phyloP scores from a whole-genome alignment of 2,888 invertebrate genomes.

The Antitype chi region DNA sequence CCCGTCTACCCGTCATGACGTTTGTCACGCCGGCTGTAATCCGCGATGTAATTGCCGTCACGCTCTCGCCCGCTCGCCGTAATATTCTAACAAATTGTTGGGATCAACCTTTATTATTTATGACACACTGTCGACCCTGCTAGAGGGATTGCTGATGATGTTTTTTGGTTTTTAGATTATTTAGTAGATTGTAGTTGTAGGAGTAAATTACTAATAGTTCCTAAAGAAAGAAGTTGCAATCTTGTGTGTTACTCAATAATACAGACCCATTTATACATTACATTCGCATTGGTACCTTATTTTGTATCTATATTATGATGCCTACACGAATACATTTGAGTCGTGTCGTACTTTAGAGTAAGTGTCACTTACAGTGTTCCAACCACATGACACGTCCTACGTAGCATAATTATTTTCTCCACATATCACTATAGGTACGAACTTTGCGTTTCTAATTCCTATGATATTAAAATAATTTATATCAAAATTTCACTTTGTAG shows the following conservation, averaged over 20 bases:
- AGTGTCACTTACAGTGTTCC: conserved; percentile 5
- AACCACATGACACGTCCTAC: conserved; percentile 3
- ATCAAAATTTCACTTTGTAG: neutral
- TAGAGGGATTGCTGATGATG: conserved; percentile 25
- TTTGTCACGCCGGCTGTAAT: conserved; percentile 67
- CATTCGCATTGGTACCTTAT: neutral
- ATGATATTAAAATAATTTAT: neutral
- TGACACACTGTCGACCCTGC: conserved; percentile 59
- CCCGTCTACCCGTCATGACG: conserved; percentile 58
- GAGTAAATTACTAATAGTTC: conserved; percentile 6
- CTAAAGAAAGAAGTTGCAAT: neutral
- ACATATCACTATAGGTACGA: neutral
- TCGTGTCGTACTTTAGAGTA: neutral
- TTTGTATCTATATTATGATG: neutral
- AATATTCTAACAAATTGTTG: conserved; percentile 69
- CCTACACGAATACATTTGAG: neutral
- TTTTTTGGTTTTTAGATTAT: conserved; percentile 33
- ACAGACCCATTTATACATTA: no score
- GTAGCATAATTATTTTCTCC: conserved; percentile 14
- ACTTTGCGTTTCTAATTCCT: neutral
- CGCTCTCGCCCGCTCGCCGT: conserved; percentile 52
- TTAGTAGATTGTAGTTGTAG: neutral
- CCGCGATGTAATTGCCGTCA: conserved; percentile 65
- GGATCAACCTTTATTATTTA: conserved; percentile 69
- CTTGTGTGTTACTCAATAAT: neutral